A percentile compares a stretch with the other conserved stretches of the same genome.
phyloP scores from a whole-genome alignment of 1,140 invertebrate species.

The Agrilus planipennis region DNA sequence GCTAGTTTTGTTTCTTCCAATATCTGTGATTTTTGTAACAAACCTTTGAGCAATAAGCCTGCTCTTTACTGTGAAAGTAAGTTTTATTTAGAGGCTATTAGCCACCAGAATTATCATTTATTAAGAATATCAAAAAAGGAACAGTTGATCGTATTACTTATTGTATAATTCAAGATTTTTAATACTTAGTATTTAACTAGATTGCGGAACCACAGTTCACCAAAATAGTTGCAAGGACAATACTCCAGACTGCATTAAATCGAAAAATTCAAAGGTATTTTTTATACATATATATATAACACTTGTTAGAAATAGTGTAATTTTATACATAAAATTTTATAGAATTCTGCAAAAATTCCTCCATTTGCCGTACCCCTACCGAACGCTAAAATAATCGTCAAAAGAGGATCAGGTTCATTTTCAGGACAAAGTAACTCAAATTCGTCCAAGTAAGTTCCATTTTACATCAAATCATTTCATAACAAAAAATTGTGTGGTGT shows the following conservation, averaged over 20 bases:
- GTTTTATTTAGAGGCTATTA: no score
- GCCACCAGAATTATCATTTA: no score
- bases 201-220: slow-evolving; percentile 72
- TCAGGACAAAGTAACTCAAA: slow-evolving; percentile 26
- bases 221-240: slow-evolving; percentile 79
- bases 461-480: neutral
- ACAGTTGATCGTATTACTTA: no score
- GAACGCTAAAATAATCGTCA: slow-evolving; percentile 31
- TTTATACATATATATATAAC: neutral
- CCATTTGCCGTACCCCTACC: slow-evolving; percentile 27
- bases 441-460: slow-evolving; percentile 27
- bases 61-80: slow-evolving; percentile 47
- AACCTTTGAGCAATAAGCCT: slow-evolving; percentile 67
- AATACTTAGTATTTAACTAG: slow-evolving; percentile 38
- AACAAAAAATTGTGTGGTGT: no score
- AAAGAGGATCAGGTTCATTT: slow-evolving; percentile 33
- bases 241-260: slow-evolving; percentile 63
- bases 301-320: neutral
- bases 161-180: neutral
- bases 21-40: slow-evolving; percentile 71
- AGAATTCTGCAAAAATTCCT: slow-evolving; percentile 30
- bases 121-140: no score
- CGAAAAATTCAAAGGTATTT: slow-evolving; percentile 51
- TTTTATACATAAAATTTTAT: slow-evolving; percentile 11
- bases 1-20: slow-evolving; percentile 57